Percentiles rank a stretch among this genome's conserved stretches.
Conservation (phyloP, 2,113 vertebrate species). For the Ictidomys tridecemlineatus region DNA sequence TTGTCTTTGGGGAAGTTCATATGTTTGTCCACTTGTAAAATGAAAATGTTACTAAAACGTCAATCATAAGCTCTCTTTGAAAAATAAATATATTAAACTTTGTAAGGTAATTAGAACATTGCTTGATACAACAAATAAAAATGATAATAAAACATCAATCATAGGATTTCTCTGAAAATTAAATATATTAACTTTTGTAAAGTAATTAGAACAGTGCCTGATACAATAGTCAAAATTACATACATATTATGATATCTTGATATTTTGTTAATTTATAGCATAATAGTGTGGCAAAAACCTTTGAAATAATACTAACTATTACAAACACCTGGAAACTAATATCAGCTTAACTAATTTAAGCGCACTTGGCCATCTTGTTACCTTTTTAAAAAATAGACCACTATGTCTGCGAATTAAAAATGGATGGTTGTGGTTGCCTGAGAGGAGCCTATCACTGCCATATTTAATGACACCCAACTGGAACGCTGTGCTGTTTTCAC, state of each 20-base stretch:
- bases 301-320: constrained; percentile 35
- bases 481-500: neutral
- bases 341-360: constrained; percentile 38
- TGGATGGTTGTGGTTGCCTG: constrained; percentile 50
- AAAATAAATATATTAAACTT: constrained; percentile 47
- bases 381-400: constrained; percentile 65
- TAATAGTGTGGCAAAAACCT: neutral
- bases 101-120: constrained; percentile 17
- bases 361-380: constrained; percentile 60
- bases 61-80: neutral
- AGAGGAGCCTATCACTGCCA: neutral
- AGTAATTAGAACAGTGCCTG: constrained; percentile 2
- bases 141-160: constrained; percentile 6
- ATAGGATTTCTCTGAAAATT: neutral
- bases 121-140: constrained; percentile 19
- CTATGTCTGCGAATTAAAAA: constrained; percentile 42
- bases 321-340: constrained; percentile 53
- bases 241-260: neutral
- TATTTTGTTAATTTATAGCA: neutral
- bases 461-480: neutral
- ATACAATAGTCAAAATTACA: neutral
- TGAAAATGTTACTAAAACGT: constrained; percentile 12
- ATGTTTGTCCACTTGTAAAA: constrained; percentile 51
- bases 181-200: constrained; percentile 51
- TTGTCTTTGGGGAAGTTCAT: constrained; percentile 37